Base-by-base conservation (phyloP, 2,797 vertebrate genomes). In the Tadarida brasiliensis region DNA sequence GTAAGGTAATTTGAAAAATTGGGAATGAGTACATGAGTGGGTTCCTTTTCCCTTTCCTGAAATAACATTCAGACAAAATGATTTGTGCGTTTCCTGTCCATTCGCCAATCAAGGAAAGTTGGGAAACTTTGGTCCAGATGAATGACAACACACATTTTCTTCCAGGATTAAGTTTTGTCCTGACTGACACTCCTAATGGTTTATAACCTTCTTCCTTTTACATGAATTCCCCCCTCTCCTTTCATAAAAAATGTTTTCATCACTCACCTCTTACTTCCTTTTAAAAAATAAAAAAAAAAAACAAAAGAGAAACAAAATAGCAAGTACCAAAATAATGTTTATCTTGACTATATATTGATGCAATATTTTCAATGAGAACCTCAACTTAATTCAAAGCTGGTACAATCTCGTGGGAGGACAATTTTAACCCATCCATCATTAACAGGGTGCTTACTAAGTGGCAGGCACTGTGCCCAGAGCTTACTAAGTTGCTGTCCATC, bases 221-320 rank as follows among this genome's bases (percentile, higher is more conserved):
- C 81, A 51, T 17, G 65, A 88, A 57, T 87, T 83, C 7, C 56
- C 26, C 26, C 51, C 24, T 90, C 51, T 77, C 7, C 15, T 86
- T 76, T 47, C 49, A 35, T 47, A 78, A 33, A 63, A 11, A 78
- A 57, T 59, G 35, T 22, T 81, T 76, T 77, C 28, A 68, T 68
- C 22, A 14, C 73, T 82, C 5, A 65, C 54, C 17, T 74, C n/a
- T 77, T 84, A 67, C 33, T 81, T 85, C 35, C 49, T 87, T 87
- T 87, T 93, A 33, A 90, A 87, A 82, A 90, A 51, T 51, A 4
- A 68, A 51, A 90, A 92, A 4, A 68, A 51, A 90, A 92, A 24
- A 22, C 35, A 22, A 68, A 63, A 74, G 57, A 80, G 39, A 24
- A 44, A 39, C 19, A 83, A 91, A 85, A 77, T 70, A 47, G 17